Base-by-base conservation (phyloP, 2,888 invertebrate species). In the Nymphalis polychloros region DNA sequence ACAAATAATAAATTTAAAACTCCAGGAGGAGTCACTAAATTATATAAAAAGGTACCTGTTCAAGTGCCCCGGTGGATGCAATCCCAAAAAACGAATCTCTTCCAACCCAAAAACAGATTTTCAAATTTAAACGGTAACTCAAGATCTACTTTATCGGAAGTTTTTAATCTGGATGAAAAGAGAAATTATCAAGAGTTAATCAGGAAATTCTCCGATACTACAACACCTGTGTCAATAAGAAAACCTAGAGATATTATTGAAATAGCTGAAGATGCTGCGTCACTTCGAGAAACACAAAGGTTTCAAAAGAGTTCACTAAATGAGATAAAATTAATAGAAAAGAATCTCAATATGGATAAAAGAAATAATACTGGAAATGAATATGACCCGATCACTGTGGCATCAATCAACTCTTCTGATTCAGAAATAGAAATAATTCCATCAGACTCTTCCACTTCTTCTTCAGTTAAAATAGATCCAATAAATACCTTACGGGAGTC, bases 401-500 rank as follows among this genome's bases (percentile, higher is more conserved):
- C 90, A 16, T 91, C 93, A 19, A 83, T 93, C 31, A 91, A 89
- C 69, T 90, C 92, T 0, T 90, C 92, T 1, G 93, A 93, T 77
- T 90, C 92, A 13, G 93, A 93, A 72, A 73, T 91, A 19, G 92
- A 93, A 74, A 73, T 90, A 64, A 81, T 87, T 48, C 85, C 87
- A 7, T 92, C 92, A 1, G 92, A 90, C 67, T 79, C 89, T 6
- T 91, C 92, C 0, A 85, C 87, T 3, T 79, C 88, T 31, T 92
- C 92, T 0, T 90, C 90, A 0, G 76, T 81, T 10, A 85, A 79
- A 73, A 85, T 92, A 59, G 84, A 86, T 47, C 89, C 86, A 5
- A 84, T 94, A 17, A 95, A 95, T 79, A 90, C 94, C 41, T 84
- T 95, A 27, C 92, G 93, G 76, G 93, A 93, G 35, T 91, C 93